phyloP scores from a whole-genome alignment of 2,888 invertebrate genomes.

The Volucella zonaria region DNA sequence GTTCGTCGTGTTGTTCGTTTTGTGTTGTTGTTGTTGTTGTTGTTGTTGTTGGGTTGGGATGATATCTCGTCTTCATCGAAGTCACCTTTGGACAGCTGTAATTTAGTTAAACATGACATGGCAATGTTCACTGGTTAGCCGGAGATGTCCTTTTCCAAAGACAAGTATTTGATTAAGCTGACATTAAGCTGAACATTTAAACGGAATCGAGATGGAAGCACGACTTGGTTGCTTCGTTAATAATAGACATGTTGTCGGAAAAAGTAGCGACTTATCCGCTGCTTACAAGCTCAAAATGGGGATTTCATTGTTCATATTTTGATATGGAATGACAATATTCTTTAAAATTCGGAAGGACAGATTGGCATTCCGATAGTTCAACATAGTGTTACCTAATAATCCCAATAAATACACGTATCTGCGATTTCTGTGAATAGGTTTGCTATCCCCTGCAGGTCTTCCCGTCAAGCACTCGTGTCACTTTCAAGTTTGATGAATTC shows the following conservation, averaged over 20 bases:
- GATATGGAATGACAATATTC: background rate
- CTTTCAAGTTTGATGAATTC: slow-evolving; percentile 39
- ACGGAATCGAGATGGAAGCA: slow-evolving; percentile 32
- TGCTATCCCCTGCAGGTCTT: slow-evolving; percentile 10
- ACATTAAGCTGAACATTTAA: slow-evolving; percentile 67
- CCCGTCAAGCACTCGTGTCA: slow-evolving; percentile 1
- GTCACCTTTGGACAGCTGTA: slow-evolving; percentile 73
- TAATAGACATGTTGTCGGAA: slow-evolving; percentile 10
- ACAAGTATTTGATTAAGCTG: slow-evolving; percentile 69
- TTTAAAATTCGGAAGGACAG: background rate
- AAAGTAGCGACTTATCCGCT: background rate
- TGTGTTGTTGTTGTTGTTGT: slow-evolving; percentile 10
- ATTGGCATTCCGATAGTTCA: background rate
- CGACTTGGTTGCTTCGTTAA: background rate
- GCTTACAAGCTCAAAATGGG: background rate
- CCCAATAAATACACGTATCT: slow-evolving; percentile 22
- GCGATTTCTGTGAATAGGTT: background rate
- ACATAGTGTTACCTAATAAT: background rate
- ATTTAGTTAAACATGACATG: slow-evolving; percentile 74
- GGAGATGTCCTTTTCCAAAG: slow-evolving; percentile 65
- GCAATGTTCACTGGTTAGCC: slow-evolving; percentile 65
- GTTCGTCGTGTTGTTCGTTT: slow-evolving; percentile 1
- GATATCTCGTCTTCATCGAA: slow-evolving; percentile 66
- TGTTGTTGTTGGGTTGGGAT: background rate
- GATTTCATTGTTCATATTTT: background rate